Percentiles rank a stretch among this genome's conserved stretches.
Conservation (phyloP, 2,797 vertebrate genomes). For the Enteromius trimaculatus region DNA sequence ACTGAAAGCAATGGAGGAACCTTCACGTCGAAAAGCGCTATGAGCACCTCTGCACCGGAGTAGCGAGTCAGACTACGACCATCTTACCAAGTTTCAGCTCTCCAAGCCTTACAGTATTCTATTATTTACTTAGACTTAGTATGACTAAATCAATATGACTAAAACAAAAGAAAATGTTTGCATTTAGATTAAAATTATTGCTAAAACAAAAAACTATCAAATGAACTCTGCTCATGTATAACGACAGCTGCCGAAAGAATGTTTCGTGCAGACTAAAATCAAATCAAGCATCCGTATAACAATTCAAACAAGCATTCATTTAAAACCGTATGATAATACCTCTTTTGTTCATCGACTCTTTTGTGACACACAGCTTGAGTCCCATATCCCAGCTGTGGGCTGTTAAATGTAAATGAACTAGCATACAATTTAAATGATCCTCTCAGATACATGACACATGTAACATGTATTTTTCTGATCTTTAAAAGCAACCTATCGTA, state of each 20-base stretch:
- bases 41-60: no score
- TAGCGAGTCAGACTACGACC: no score
- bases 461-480: conserved; percentile 36
- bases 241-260: conserved; percentile 4
- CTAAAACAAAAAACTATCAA: background rate
- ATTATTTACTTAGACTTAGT: background rate
- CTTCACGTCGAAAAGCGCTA: no score
- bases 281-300: background rate
- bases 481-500: background rate
- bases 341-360: conserved; percentile 13
- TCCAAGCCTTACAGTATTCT: no score
- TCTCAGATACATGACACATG: conserved; percentile 15
- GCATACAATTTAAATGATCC: conserved; percentile 16
- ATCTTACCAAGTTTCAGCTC: no score
- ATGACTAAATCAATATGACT: background rate
- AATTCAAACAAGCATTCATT: conserved; percentile 13
- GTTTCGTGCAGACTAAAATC: background rate
- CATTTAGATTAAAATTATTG: background rate
- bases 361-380: conserved; percentile 25
- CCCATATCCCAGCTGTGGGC: conserved; percentile 7
- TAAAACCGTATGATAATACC: conserved; percentile 13
- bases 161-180: background rate
- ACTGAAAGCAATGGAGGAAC: no score
- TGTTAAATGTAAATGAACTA: conserved; percentile 40
- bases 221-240: background rate